These are phyloP conservation scores for Enteromius viviparus DNA, from an alignment of 2,797 vertebrate species.

Conservation along the genomic window DNA sequence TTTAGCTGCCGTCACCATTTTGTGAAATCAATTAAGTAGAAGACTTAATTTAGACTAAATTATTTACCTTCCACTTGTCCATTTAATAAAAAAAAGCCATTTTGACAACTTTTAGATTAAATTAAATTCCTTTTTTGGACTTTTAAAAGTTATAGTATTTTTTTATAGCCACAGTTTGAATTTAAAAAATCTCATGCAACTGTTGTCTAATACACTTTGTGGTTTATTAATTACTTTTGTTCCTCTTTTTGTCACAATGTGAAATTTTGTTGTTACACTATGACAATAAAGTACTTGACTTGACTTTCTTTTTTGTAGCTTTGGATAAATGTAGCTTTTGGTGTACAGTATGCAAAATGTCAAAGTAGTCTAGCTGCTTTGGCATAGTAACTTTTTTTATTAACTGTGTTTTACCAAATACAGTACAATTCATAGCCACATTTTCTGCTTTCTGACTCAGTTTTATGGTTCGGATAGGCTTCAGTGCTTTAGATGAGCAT, in stretches of 20 bases:
- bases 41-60: too few species aligned
- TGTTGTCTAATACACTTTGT: neutral
- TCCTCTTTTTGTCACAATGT: too few species aligned
- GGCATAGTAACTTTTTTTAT: neutral
- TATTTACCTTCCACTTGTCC: neutral
- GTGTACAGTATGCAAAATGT: neutral
- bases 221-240: neutral
- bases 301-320: neutral
- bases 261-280: too few species aligned
- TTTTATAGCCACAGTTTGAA: neutral
- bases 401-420: neutral
- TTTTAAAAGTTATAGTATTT: neutral
- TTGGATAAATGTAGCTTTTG: neutral
- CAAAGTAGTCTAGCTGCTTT: neutral
- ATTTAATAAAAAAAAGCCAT: neutral
- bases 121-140: neutral
- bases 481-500: conserved; percentile 7
- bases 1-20: neutral
- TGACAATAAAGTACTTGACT: too few species aligned
- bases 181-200: neutral
- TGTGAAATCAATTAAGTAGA: neutral
- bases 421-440: conserved; percentile 16
- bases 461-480: conserved; percentile 27
- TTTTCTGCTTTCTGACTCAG: conserved; percentile 21
- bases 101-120: neutral